Base-by-base conservation (phyloP, 2,797 vertebrate species). In the Aeoliscus strigatus region DNA sequence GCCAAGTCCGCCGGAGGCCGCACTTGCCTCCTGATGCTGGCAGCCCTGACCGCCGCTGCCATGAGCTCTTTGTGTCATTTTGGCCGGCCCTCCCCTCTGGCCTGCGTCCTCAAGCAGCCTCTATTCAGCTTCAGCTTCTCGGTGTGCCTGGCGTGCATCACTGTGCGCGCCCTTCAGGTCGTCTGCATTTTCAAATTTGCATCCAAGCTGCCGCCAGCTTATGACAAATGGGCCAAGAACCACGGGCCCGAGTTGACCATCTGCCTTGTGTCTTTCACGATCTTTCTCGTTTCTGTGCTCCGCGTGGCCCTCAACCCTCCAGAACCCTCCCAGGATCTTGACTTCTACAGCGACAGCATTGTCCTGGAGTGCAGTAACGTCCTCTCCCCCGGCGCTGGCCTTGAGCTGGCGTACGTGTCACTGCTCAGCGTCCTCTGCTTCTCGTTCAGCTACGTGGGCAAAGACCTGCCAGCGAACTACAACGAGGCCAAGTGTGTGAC, bases 391-490 rank as follows among this genome's bases (percentile, higher is more conserved):
- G 73, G 87, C 17, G 18, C 83, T 0, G 43, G 68, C 14, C 2
- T 77, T 0, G 86, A 88, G 55, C 70, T 89, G 0, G 33, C 42
- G 0, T 89, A 73, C 14, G 63, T 86, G 1, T 67, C 70, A 0
- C 11, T 85, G 26, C 75, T 93, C 41, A 90, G 86, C 2, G 4
- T 82, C 37, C 37, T 82, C 8, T 91, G 89, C 50, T 93, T 93
- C 62, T 48, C 65, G 30, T 89, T 93, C 9, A 85, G 90, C 72
- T 92, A 91, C 81, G 55, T 85, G 73, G 91, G 92, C 26, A 93
- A 91, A 75, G 90, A 90, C 46, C 79, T 93, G 34, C 91, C 91
- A 0, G 90, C 90, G 42, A 93, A 88, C 82, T 92, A 94, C 79
- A 93, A 85, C 0, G 90, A 94, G 48, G 90, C 91, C 53, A 93